Base-by-base conservation (phyloP, 2,797 vertebrate genomes). In the Chelon auratus region DNA sequence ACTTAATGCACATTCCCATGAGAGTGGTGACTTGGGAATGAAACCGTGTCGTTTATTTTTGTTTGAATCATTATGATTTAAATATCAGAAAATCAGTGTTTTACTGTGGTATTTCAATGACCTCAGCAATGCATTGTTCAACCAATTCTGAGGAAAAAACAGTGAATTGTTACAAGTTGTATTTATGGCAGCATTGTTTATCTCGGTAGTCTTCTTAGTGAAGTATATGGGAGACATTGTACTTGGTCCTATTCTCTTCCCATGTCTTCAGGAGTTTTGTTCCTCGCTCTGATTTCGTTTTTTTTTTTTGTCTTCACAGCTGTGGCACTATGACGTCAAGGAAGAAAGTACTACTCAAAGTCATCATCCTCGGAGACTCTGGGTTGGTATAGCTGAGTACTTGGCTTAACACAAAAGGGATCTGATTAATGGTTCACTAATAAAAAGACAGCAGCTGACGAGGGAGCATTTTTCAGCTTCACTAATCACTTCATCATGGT, bases 301-400 rank as follows among this genome's bases (percentile, higher is more conserved):
- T n/a, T 6, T 42, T 75, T 52, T 53, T 17, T 63, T 78, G 24
- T 72, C 30, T 77, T 82, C 48, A 33, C 69, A 96, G 96, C 91
- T 93, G 82, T 92, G 92, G 95, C 84, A 97, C 92, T 90, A 99
- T 99, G 98, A 98, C 97, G 33, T 99, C 98, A 91, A 97, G 98
- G 93, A 99, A 99, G 98, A 99, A 99, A 97, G 98, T 99, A 78
- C 94, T 99, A 86, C 95, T 99, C 86, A 99, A 99, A 95, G 98
- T 99, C 82, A 99, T 99, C 94, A 99, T 99, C 92, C 95, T 99
- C 9, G 97, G 97, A 90, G 98, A 99, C 81, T 99, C 97, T 2
- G 98, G 97, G 98, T 99, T 92, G 96, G 97, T 95, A 62, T 45
- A 52, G 17, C 45, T 55, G 33, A 56, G 42, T 3, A 24, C 18